These are phyloP conservation scores for Cryptoprocta ferox DNA, from an alignment of 2,797 vertebrate species.

Conservation along the genomic window DNA sequence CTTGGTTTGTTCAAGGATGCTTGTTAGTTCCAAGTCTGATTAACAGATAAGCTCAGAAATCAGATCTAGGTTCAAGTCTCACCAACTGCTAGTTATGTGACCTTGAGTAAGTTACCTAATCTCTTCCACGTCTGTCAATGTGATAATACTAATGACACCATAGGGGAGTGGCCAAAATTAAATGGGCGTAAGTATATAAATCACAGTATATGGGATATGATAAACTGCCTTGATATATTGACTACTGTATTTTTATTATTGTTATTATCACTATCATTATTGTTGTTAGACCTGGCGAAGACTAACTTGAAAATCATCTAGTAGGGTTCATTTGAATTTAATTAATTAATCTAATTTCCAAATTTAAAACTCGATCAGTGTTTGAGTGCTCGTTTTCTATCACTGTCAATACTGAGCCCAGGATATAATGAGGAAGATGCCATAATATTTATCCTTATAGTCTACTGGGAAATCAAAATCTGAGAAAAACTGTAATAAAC, in stretches of 20 bases:
- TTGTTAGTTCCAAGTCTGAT: not conserved
- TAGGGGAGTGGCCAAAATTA: not conserved
- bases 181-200: not conserved
- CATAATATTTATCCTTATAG: not conserved
- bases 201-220: not conserved
- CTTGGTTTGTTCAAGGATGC: not conserved
- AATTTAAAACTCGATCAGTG: not conserved
- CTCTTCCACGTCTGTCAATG: not conserved
- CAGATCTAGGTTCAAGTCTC: not conserved
- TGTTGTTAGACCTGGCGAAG: not conserved
- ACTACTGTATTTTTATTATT: not conserved
- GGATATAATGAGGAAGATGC: not conserved
- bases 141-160: not conserved
- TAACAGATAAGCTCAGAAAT: conserved; percentile 1
- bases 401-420: not conserved
- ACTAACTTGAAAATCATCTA: not conserved
- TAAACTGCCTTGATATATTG: not conserved
- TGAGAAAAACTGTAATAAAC: not conserved
- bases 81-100: not conserved
- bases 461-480: not conserved
- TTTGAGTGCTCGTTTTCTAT: not conserved
- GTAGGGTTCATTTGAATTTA: not conserved
- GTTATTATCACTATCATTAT: not conserved
- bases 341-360: not conserved
- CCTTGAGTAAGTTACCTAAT: not conserved